These are phyloP conservation scores for Mycetomoellerius zeteki DNA, from an alignment of 1,140 invertebrate species.

Conservation along the genomic window DNA sequence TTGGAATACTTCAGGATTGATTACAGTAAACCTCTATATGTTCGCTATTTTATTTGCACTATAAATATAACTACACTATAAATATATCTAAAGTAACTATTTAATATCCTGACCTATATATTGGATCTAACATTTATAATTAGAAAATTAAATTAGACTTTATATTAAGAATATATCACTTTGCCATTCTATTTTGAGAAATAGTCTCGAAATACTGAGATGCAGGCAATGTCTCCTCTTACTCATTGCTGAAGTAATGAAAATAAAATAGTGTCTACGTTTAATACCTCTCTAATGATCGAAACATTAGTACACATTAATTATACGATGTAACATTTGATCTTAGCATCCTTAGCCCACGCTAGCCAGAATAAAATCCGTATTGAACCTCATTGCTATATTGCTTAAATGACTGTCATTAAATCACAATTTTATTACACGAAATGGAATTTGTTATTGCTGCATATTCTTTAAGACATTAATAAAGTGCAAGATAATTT, in stretches of 20 bases:
- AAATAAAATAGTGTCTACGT: background rate
- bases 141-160: constrained; percentile 29
- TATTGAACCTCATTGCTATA: constrained; percentile 18
- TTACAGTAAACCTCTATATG: background rate
- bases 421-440: background rate
- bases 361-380: background rate
- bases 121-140: background rate
- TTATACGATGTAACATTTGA: background rate
- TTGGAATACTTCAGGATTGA: background rate
- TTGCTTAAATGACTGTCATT: background rate
- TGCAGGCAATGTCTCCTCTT: background rate
- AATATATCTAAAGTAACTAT: background rate
- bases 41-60: background rate
- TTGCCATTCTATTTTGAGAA: constrained; percentile 22
- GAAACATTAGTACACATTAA: constrained; percentile 33
- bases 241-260: background rate
- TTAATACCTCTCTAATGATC: constrained; percentile 22
- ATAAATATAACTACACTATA: background rate
- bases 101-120: background rate
- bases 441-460: constrained; percentile 46
- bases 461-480: constrained; percentile 17
- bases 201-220: background rate
- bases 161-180: no score
- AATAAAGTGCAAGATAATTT: constrained; percentile 52
- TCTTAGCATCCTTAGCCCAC: background rate